Evolutionary conservation across 2,797 vertebrate species (phyloP), one percentile per base, ranked within the genome.

Genomic region (Hybognathus amarus): DNA sequence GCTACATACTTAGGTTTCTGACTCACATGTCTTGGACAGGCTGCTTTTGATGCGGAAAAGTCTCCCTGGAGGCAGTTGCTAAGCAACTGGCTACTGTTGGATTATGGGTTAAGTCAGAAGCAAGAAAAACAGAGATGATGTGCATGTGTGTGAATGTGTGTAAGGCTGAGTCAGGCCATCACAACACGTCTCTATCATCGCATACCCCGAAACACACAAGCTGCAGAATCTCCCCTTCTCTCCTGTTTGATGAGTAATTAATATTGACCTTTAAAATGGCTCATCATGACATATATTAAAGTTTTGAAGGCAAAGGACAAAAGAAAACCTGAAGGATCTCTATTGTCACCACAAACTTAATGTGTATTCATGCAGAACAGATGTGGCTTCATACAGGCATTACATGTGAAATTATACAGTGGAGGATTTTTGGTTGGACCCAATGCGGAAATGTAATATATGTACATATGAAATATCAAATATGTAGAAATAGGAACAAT

Each of bases 41-140:
- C 84, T 88, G 90, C 87, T 89, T 90, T 89, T 90, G 88, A 92
- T 91, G 90, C 89, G 84, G 90, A 88, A 89, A 91, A 83, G 88
- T 90, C 89, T 91, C 90, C 92, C 91, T 88, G 86, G 90, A 93
- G 91, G 90, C 85, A 83, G 91, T 92, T 91, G 92, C 92, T 88
- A 89, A 91, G 92, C 90, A 92, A 92, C 92, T 82, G 83, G 88
- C 88, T 90, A 87, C 90, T 88, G 85, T 89, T 90, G 88, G 88
- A 90, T 91, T 89, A 89, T 85, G 89, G 85, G 83, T 86, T 88
- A 88, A 89, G 85, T 90, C 89, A 71, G 86, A 89, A 85, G 87
- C 88, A 88, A 88, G 86, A 82, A 91, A 88, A 89, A 83, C 83
- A 82, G 80, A 82, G 86, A 86, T 79, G 85, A 76, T 66, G 56